phyloP scores from a whole-genome alignment of 2,888 invertebrate species.

The Iphiclides podalirius region DNA sequence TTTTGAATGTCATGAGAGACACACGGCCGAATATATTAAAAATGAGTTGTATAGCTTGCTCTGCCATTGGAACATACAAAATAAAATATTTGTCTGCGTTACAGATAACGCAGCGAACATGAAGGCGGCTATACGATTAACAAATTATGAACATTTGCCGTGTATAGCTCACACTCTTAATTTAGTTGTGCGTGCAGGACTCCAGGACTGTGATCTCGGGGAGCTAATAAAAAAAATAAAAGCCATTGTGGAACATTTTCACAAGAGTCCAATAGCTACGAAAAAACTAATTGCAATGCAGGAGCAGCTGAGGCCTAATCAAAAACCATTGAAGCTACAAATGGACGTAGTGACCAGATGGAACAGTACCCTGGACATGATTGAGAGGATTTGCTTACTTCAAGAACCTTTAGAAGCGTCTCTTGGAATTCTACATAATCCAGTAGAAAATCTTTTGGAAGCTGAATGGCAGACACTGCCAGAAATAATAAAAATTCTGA shows the following conservation, averaged over 20 bases:
- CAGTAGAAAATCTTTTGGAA: slow-evolving; percentile 31
- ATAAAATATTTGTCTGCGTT: slow-evolving; percentile 32
- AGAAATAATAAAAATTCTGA: slow-evolving; percentile 34
- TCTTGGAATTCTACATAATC: slow-evolving; percentile 32
- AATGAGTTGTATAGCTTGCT: slow-evolving; percentile 25
- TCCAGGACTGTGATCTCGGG: slow-evolving; percentile 28
- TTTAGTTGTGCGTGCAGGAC: slow-evolving; percentile 34
- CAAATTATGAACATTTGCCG: slow-evolving; percentile 33
- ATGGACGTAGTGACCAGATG: slow-evolving; percentile 29
- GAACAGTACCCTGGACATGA: slow-evolving; percentile 33
- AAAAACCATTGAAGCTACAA: slow-evolving; percentile 27
- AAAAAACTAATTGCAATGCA: slow-evolving; percentile 28
- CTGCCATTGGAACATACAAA: slow-evolving; percentile 27
- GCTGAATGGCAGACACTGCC: slow-evolving; percentile 32
- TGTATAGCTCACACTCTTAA: slow-evolving; percentile 35
- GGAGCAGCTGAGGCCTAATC: slow-evolving; percentile 26
- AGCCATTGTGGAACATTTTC: slow-evolving; percentile 34
- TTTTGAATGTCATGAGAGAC: slow-evolving; percentile 27
- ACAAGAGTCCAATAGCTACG: slow-evolving; percentile 32
- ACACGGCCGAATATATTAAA: no score
- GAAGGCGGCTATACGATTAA: slow-evolving; percentile 30
- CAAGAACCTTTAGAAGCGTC: slow-evolving; percentile 32
- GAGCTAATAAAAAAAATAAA: slow-evolving; percentile 33
- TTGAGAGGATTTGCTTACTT: slow-evolving; percentile 31
- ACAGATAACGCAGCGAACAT: slow-evolving; percentile 27